Evolutionary conservation across 1,140 invertebrate species (phyloP), one percentile per base, ranked within the genome.

Genomic region (Hermatobates lingyangjiaoensis): DNA sequence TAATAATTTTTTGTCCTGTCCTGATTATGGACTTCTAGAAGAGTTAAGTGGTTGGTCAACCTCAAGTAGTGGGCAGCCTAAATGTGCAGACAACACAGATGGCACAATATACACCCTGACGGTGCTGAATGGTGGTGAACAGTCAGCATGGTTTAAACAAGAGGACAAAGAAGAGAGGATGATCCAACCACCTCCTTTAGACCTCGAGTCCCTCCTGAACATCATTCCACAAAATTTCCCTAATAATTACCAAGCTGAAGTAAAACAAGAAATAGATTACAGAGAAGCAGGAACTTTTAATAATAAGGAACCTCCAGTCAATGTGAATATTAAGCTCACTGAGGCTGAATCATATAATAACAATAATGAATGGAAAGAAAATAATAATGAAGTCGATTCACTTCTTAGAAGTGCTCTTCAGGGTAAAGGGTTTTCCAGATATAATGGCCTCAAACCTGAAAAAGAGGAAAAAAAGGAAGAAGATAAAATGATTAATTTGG

Each of bases 371-470:
- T 83, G 80, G 81, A 68, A 80, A 48, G 75, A 76, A 1, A 75
- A 81, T 60, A 73, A 80, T 61, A 81, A 81, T 62, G 68, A 68
- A 20, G 53, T 53, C 5, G 55, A 87, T 58, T 86, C 83, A 24
- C 64, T 88, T 47, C 63, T 88, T 53, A 68, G 85, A 55, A 86
- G 79, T 62, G 85, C 84, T 10, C 70, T 88, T 23, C 83, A 87
- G 62, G 85, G 84, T 1, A 77, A 62, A 50, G 52, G 52, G n/a
- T 39, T 58, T 21, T 27, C 45, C 4, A 54, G 60, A n/a, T 60
- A 61, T 62, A 73, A 65, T 53, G 68, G 58, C 60, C 54, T 51
- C 34, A 53, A 58, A 30, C 39, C 51, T 1, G 48, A 54, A 27
- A 53, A 55, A 28, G 52, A 56, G 44, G 21, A 20, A 2, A 45